phyloP scores from a whole-genome alignment of 2,888 invertebrate species.

The Neelides folsomi region DNA sequence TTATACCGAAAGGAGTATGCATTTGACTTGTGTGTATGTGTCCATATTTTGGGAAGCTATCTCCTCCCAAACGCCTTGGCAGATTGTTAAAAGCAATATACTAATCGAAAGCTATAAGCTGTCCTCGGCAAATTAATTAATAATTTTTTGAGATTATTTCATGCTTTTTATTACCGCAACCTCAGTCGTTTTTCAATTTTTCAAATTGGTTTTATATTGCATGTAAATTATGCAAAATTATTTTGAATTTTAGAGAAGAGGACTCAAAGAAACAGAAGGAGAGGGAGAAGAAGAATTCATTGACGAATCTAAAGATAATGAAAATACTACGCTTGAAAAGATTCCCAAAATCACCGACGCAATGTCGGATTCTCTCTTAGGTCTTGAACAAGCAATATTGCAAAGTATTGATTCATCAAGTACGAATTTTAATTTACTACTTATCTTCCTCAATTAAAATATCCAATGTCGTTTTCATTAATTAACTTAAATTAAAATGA shows the following conservation, averaged over 20 bases:
- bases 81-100: too few species aligned
- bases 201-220: not conserved
- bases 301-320: conserved; percentile 49
- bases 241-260: conserved; percentile 41
- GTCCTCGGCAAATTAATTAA: too few species aligned
- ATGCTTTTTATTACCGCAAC: too few species aligned
- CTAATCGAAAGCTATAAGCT: too few species aligned
- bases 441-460: not conserved
- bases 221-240: not conserved
- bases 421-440: conserved; percentile 9
- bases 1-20: too few species aligned
- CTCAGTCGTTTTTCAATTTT: too few species aligned
- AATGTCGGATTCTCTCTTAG: conserved; percentile 57
- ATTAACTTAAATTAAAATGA: too few species aligned
- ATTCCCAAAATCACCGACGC: not conserved
- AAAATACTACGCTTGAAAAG: conserved; percentile 17
- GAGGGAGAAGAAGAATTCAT: conserved; percentile 56
- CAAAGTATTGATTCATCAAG: conserved; percentile 76
- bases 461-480: too few species aligned
- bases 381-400: conserved; percentile 78
- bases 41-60: too few species aligned
- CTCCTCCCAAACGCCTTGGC: too few species aligned
- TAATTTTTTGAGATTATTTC: too few species aligned
- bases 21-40: too few species aligned
- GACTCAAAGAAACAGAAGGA: conserved; percentile 48